Conservation (phyloP, 2,888 invertebrate genomes). For the Eurytoma adleriae region DNA sequence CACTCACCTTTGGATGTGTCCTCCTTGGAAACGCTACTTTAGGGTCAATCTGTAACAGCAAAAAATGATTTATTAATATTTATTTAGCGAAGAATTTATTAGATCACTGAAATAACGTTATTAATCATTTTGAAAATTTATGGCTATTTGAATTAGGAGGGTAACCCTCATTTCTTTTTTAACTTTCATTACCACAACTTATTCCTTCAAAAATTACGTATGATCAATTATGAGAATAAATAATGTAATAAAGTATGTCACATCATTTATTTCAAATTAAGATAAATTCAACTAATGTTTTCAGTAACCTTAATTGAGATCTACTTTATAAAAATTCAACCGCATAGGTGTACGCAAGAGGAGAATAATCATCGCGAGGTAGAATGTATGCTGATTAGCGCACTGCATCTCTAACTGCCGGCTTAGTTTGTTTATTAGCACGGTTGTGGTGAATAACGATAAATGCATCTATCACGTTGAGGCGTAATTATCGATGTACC, state of each 20-base stretch:
- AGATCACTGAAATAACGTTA: not conserved
- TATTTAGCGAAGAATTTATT: not conserved
- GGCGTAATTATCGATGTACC: not conserved
- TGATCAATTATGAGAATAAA: not conserved
- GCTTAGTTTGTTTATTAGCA: slow-evolving; percentile 59
- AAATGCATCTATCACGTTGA: slow-evolving; percentile 34
- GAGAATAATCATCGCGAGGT: too few species aligned
- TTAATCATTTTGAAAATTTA: not conserved
- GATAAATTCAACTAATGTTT: too few species aligned
- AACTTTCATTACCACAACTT: too few species aligned
- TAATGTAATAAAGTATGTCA: not conserved
- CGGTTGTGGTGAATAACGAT: slow-evolving; percentile 31
- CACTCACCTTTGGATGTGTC: slow-evolving; percentile 99
- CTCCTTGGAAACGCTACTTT: slow-evolving; percentile 99
- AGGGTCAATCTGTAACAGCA: slow-evolving; percentile 96
- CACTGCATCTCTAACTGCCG: not conserved
- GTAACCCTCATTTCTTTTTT: too few species aligned
- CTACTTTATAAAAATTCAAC: slow-evolving; percentile 58
- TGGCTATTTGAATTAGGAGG: too few species aligned
- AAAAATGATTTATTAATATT: slow-evolving; percentile 56
- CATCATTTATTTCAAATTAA: too few species aligned
- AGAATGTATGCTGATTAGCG: slow-evolving; percentile 63
- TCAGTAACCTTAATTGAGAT: too few species aligned
- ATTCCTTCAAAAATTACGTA: not conserved
- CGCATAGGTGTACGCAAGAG: too few species aligned